These are phyloP conservation scores for Anoura caudifer DNA, from an alignment of 2,113 vertebrate genomes.

Conservation along the genomic window DNA sequence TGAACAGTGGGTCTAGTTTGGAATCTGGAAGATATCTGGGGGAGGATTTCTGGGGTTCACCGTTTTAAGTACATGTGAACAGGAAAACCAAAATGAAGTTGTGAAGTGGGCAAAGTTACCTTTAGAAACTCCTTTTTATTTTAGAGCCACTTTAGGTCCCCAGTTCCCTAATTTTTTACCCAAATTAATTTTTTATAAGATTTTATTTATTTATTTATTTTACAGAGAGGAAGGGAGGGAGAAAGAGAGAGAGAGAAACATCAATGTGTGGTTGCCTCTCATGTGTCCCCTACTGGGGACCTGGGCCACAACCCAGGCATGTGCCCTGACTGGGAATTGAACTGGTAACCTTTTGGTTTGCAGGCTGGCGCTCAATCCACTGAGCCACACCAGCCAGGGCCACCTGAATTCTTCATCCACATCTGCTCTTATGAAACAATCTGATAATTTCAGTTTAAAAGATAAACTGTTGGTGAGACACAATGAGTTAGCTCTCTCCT, in stretches of 20 bases:
- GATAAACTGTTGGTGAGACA: not conserved
- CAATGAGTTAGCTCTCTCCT: not conserved
- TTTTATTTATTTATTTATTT: no score
- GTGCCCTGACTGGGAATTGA: no score
- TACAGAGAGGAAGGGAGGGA: no score
- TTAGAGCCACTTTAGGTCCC: not conserved
- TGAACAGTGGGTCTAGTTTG: not conserved
- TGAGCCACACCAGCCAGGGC: no score
- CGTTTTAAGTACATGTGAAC: not conserved
- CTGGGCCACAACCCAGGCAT: no score
- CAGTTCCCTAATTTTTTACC: not conserved
- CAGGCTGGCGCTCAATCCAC: no score
- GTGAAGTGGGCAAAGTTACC: not conserved
- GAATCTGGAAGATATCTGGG: not conserved
- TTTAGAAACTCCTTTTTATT: not conserved
- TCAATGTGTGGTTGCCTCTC: no score
- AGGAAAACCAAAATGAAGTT: constrained; percentile 21
- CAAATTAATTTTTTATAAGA: not conserved
- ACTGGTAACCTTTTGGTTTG: no score
- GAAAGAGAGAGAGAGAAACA: no score
- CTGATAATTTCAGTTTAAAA: not conserved
- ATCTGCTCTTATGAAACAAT: not conserved
- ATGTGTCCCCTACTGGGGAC: no score
- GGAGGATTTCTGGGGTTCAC: not conserved
- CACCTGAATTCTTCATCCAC: not conserved